Evolutionary conservation across 2,113 vertebrate genomes (phyloP).

Genomic region (Sinocyclocheilus rhinocerous): DNA sequence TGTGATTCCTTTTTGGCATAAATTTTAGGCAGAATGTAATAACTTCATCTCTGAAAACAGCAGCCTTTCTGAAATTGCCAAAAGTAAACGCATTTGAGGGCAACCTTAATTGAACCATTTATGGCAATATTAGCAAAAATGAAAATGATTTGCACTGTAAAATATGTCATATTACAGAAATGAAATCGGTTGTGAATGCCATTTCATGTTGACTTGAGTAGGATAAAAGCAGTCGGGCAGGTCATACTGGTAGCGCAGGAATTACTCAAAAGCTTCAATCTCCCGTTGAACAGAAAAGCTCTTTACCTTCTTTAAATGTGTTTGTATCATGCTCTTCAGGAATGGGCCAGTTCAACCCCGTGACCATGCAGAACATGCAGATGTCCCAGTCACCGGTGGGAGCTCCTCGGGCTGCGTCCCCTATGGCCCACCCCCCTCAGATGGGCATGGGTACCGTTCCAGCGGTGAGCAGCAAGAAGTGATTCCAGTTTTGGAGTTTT

Average conservation of each 20-base stretch:
- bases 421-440: slow-evolving; percentile 91
- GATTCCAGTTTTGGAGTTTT: neutral
- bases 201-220: neutral
- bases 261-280: neutral
- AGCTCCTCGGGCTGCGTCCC: slow-evolving; percentile 83
- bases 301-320: slow-evolving; percentile 34
- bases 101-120: neutral
- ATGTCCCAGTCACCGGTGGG: slow-evolving; percentile 89
- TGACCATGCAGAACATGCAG: slow-evolving; percentile 92
- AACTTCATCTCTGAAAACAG: neutral
- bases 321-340: slow-evolving; percentile 71
- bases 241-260: slow-evolving; percentile 5
- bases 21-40: neutral
- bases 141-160: neutral
- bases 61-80: neutral
- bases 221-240: neutral
- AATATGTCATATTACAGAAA: neutral
- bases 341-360: slow-evolving; percentile 92
- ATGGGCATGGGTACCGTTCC: slow-evolving; percentile 92
- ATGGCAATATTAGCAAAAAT: neutral
- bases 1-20: neutral
- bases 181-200: neutral
- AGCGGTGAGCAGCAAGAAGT: slow-evolving; percentile 74
- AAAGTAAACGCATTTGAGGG: neutral
- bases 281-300: neutral